Conservation (phyloP, 1,140 invertebrate genomes). For the Rhysida immarginata region DNA sequence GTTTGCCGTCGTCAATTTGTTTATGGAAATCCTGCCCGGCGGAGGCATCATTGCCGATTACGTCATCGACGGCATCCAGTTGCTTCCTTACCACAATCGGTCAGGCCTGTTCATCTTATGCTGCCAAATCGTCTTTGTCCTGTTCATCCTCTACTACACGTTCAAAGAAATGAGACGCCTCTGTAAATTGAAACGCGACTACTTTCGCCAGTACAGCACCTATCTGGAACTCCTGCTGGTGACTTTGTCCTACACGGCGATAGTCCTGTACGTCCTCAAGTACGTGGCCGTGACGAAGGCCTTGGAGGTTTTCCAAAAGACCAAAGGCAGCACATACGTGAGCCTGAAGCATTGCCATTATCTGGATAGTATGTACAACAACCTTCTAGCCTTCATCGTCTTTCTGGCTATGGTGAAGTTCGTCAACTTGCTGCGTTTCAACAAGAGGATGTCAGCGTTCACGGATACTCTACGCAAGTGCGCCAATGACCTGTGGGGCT, state of each 20-base stretch:
- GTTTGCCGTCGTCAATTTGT: conserved; percentile 34
- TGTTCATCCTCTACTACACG: conserved; percentile 37
- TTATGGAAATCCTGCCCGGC: conserved; percentile 35
- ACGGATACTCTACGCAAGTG: conserved; percentile 25
- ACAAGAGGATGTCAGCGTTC: conserved; percentile 33
- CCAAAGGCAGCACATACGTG: conserved; percentile 36
- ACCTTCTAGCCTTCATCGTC: conserved; percentile 34
- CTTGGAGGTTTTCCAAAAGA: conserved; percentile 28
- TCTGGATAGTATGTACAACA: no score
- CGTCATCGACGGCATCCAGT: conserved; percentile 33
- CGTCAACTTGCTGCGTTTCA: conserved; percentile 37
- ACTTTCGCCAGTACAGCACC: conserved; percentile 34
- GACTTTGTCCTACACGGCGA: conserved; percentile 25
- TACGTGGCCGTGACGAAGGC: conserved; percentile 25
- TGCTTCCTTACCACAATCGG: conserved; percentile 27
- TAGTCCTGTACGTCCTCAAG: conserved; percentile 31
- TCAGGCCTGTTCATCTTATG: conserved; percentile 25
- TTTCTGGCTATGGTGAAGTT: conserved; percentile 38
- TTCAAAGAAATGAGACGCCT: conserved; percentile 26
- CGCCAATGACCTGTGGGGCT: conserved; percentile 29
- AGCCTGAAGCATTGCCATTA: no score
- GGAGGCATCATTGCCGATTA: conserved; percentile 35
- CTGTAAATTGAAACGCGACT: conserved; percentile 19
- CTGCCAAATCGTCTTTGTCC: conserved; percentile 28
- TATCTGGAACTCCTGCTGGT: conserved; percentile 32